Conservation (phyloP, 2,888 invertebrate genomes). For the Polymixis flavicincta region DNA sequence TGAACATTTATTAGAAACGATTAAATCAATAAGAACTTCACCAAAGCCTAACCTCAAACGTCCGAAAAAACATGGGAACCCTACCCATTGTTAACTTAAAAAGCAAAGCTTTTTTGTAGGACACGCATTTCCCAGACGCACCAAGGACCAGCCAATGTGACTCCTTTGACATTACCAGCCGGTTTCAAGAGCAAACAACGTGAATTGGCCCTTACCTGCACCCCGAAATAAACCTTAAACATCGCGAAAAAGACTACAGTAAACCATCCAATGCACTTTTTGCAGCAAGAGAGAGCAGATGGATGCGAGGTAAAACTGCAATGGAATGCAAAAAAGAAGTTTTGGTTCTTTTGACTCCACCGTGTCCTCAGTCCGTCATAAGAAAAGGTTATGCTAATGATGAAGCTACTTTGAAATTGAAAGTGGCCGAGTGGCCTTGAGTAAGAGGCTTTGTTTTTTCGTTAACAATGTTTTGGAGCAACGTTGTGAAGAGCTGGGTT, state of each 20-base stretch:
- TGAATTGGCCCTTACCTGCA: conserved; percentile 51
- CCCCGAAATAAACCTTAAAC: background rate
- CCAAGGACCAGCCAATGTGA: conserved; percentile 83
- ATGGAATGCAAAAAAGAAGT: conserved; percentile 35
- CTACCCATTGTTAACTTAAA: conserved; percentile 62
- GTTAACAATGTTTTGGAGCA: conserved; percentile 45
- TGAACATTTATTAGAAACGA: too few relatives aligned
- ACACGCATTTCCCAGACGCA: conserved; percentile 69
- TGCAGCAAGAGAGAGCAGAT: background rate
- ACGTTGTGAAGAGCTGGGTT: conserved; percentile 34
- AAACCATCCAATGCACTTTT: conserved; percentile 43
- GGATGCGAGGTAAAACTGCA: conserved; percentile 15
- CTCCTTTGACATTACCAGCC: conserved; percentile 84
- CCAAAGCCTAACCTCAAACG: background rate
- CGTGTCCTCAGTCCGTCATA: conserved; percentile 47
- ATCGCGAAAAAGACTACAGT: conserved; percentile 17
- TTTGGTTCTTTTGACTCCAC: conserved; percentile 29
- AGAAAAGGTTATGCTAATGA: conserved; percentile 64
- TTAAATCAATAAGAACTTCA: background rate
- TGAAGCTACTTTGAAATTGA: conserved; percentile 70
- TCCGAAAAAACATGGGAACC: conserved; percentile 36
- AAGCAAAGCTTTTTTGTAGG: conserved; percentile 57
- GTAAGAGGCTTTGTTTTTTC: conserved; percentile 69
- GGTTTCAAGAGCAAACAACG: conserved; percentile 68
- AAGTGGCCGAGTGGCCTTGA: conserved; percentile 77